Conservation (phyloP, 1,140 invertebrate species). For the Hormaphis cornu region DNA sequence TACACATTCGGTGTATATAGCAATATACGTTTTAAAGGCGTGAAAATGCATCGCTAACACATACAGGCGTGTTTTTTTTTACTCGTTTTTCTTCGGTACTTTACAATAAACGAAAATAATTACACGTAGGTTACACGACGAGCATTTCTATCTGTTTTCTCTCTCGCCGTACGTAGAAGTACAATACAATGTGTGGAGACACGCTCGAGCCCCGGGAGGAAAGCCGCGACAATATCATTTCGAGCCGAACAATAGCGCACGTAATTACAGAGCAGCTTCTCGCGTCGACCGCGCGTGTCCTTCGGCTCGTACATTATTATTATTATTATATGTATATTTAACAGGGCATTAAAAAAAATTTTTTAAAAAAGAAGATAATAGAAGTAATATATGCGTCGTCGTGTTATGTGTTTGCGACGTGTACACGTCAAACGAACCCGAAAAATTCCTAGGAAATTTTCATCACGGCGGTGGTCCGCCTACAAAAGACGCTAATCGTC, state of each 20-base stretch:
- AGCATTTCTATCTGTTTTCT: slow-evolving; percentile 14
- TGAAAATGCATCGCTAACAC: slow-evolving; percentile 15
- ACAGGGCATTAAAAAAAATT: too few relatives aligned
- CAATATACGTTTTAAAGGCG: neutral
- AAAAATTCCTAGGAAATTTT: neutral
- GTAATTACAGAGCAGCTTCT: slow-evolving; percentile 20
- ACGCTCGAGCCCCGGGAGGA: neutral
- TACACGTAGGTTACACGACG: slow-evolving; percentile 17
- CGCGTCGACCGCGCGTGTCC: slow-evolving; percentile 2
- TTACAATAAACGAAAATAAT: slow-evolving; percentile 23
- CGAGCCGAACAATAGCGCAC: slow-evolving; percentile 21
- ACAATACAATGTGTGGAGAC: neutral
- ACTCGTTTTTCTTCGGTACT: slow-evolving; percentile 2
- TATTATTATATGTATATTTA: too few relatives aligned
- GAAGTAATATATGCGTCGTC: neutral
- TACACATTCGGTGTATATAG: too few relatives aligned
- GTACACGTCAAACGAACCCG: neutral
- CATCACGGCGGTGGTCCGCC: too few relatives aligned
- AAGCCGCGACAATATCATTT: slow-evolving; percentile 3
- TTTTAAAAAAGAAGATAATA: neutral
- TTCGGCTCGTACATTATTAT: neutral
- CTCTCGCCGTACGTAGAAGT: neutral
- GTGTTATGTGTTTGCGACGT: neutral
- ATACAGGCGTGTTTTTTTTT: neutral
- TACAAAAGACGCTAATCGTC: too few relatives aligned